phyloP scores from a whole-genome alignment of 2,888 invertebrate genomes.

The Caenorhabditis sp. region DNA sequence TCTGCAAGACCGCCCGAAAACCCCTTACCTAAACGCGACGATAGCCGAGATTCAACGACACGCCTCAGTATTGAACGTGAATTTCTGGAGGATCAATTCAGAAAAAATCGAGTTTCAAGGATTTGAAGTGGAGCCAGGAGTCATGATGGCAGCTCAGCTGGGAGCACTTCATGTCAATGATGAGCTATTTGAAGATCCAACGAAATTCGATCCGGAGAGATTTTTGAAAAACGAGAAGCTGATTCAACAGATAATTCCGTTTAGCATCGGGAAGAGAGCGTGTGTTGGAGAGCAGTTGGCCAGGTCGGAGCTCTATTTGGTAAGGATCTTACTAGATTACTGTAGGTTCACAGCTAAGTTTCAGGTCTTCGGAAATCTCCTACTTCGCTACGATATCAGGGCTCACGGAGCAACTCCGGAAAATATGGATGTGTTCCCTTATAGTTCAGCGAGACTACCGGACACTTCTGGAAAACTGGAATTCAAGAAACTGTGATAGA shows the following conservation, averaged over 20 bases:
- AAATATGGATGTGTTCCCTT: not conserved
- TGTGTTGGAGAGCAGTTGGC: slow-evolving; percentile 34
- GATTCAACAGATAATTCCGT: not conserved
- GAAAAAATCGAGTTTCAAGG: not conserved
- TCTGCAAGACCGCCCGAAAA: slow-evolving; percentile 8
- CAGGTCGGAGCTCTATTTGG: slow-evolving; percentile 11
- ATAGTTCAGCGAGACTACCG: not conserved
- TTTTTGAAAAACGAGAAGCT: slow-evolving; percentile 9
- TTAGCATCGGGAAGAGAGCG: slow-evolving; percentile 17
- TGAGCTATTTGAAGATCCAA: slow-evolving; percentile 2
- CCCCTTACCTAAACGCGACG: slow-evolving; percentile 14
- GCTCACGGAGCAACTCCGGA: not conserved
- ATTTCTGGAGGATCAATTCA: slow-evolving; percentile 19
- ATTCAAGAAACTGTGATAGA: too few species aligned
- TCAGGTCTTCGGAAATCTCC: slow-evolving; percentile 48
- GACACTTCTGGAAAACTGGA: too few species aligned
- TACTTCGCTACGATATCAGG: slow-evolving; percentile 26
- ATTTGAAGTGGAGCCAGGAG: not conserved
- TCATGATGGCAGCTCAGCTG: slow-evolving; percentile 5
- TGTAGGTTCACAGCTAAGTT: slow-evolving; percentile 4
- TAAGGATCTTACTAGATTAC: not conserved
- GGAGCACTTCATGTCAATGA: slow-evolving; percentile 25
- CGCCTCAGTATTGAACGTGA: slow-evolving; percentile 17
- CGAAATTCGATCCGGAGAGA: slow-evolving; percentile 10
- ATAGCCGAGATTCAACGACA: slow-evolving; percentile 12